Evolutionary conservation across 1,140 invertebrate species (phyloP), one percentile per base, ranked within the genome.

Genomic region (Philopotamus ludificatus): DNA sequence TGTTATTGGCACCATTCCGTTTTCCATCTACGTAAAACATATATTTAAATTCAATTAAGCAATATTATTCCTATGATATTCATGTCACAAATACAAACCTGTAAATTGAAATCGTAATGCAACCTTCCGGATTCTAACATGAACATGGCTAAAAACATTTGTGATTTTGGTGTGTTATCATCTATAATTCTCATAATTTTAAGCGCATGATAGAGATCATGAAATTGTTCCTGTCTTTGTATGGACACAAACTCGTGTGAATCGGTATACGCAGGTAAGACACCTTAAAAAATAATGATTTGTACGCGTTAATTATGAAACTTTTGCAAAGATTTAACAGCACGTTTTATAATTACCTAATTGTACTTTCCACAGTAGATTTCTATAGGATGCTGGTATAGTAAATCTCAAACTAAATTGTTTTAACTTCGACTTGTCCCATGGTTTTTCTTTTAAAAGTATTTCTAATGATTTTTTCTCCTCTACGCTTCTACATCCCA

Each of bases 381-480:
- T 86, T 73, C 93, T 85, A 69, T 94, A 89, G n/a, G 87, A 82
- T 16, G 85, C 82, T 28, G 93, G 93, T 8, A 95, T 87, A 3
- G 88, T 87, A 73, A 92, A 95, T 55, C 91, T 81, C 50, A 93
- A 76, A 73, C 90, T 91, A 74, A 95, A 95, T 72, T 94, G 91
- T 72, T 87, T 87, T 18, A 96, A 74, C 76, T 95, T 95, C 3
- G 83, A 83, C 72, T 85, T 85, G 74, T 94, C 91, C 71, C 93
- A 83, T 10, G 90, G 88, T 74, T 89, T 89, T 68, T 95, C 93
- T 74, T 93, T 93, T 61, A 95, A 80, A 3, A 97, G 79, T 74
- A 93, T 93, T 80, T 96, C 93, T n/a, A 96, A 76, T 0, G 92
- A 93, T 77, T 92, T 93, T 76, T 94, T 95, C 75, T 96, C 93